Evolutionary conservation across 1,140 invertebrate species (phyloP), one percentile per base, ranked within the genome.

Genomic region (Wiebesia pumilae): DNA sequence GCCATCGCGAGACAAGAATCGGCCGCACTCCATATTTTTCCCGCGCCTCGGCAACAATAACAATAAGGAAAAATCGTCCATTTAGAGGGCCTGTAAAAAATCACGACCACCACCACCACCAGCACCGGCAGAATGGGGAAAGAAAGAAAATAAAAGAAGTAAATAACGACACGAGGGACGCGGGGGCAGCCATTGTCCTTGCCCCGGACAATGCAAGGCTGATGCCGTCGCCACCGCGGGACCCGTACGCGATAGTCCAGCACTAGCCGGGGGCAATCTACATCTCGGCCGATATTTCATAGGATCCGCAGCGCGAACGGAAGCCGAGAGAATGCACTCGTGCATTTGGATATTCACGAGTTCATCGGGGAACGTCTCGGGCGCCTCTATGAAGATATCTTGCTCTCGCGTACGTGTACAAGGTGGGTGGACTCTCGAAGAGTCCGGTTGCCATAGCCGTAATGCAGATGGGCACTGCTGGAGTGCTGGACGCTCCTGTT

Each of bases 261-360:
- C 87, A 88, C 87, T 87, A 89, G 87, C 88, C 82, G 86, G 88
- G 89, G 88, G 88, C 89, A 90, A 93, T 93, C 92, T 93, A 91
- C 92, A 93, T 93, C 91, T 92, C 90, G 89, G 88, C 88, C 91
- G 89, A 93, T 92, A 92, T 90, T 92, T 93, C 90, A 91, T 92
- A 89, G 84, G 87, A 88, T 84, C 78, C 78, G 33, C 86, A 84
- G 86, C 87, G 81, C 80, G 87, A 86, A 89, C 85, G 83, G 84
- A 75, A 87, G 85, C 83, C 35, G 71, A 30, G 35, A n/a, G 16
- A 47, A 38, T 33, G 35, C 24, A 51, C 73, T 27, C 73, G n/a
- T 67, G 83, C 73, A 77, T 89, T 87, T 87, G 87, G 86, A 89
- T 90, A 89, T 91, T 84, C 75, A 67, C 75, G 75, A 51, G 71